Percentiles rank a stretch among this genome's conserved stretches.
Evolutionary conservation across 1,140 invertebrate species (phyloP).

Genomic region (Adelges cooleyi): DNA sequence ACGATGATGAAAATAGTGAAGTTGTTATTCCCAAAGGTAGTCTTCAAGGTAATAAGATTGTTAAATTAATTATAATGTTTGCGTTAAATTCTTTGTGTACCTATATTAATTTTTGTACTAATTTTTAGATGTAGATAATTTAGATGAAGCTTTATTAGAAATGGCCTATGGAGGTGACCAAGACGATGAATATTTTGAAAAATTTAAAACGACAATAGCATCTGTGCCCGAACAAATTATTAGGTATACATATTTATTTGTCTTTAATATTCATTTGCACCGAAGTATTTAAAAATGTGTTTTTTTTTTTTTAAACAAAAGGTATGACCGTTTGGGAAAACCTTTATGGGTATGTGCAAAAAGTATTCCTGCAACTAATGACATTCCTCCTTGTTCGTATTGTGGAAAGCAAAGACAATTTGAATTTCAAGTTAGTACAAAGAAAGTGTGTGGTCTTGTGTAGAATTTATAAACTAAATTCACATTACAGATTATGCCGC

Average conservation of each 20-base stretch:
- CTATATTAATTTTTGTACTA: background rate
- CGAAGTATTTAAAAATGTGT: too few species aligned
- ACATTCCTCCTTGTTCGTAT: conserved; percentile 60
- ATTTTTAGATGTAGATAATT: conserved; percentile 11
- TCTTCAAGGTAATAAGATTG: conserved; percentile 5
- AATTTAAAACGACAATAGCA: conserved; percentile 52
- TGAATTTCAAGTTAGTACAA: conserved; percentile 71
- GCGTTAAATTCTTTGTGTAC: background rate
- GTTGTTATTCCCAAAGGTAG: conserved; percentile 31
- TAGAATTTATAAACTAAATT: background rate
- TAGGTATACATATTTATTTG: too few species aligned
- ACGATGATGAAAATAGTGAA: conserved; percentile 48
- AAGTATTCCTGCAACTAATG: conserved; percentile 37
- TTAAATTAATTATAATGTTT: background rate
- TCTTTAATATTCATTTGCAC: too few species aligned
- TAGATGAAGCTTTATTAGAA: conserved; percentile 26
- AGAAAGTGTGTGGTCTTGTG: background rate
- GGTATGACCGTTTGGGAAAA: conserved; percentile 63
- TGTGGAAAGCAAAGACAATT: conserved; percentile 68
- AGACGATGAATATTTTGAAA: conserved; percentile 60
- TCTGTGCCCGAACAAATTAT: conserved; percentile 64
- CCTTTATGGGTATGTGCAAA: conserved; percentile 68
- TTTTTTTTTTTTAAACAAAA: conserved; percentile 30
- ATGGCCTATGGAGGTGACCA: conserved; percentile 35
- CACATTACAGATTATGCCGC: conserved; percentile 70